Percentiles rank a stretch among this genome's conserved stretches.
phyloP scores from a whole-genome alignment of 2,797 vertebrate species.

The Scolopax bukidnonensis region DNA sequence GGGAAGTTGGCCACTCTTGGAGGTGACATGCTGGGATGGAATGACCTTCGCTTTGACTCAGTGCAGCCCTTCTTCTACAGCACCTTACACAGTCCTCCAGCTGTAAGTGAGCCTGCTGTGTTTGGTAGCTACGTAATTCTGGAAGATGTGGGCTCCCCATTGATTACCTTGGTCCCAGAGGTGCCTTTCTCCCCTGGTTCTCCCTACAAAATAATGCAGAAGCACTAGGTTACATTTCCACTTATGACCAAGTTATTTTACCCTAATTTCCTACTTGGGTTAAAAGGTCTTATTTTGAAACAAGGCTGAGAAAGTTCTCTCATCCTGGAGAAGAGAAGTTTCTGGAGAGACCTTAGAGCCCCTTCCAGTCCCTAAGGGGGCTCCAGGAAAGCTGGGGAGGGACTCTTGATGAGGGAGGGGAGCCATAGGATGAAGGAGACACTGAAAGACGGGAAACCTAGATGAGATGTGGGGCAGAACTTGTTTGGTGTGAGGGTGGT shows the following conservation, averaged over 20 bases:
- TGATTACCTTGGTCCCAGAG: constrained; percentile 69
- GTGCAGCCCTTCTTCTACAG: background rate
- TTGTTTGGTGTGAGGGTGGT: too few relatives aligned
- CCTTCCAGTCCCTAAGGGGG: background rate
- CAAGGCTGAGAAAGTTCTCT: background rate
- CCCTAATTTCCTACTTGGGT: background rate
- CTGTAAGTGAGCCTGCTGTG: background rate
- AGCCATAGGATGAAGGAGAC: background rate
- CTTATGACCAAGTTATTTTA: background rate
- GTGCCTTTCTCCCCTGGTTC: constrained; percentile 76
- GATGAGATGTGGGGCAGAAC: too few relatives aligned
- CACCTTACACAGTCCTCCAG: background rate
- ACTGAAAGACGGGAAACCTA: background rate
- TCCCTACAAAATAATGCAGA: constrained; percentile 66
- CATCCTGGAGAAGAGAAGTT: background rate
- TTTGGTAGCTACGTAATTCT: too few relatives aligned
- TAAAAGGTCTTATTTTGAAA: background rate
- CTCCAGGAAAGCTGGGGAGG: background rate
- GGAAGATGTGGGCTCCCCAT: background rate
- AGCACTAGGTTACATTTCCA: background rate
- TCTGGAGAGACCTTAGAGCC: background rate
- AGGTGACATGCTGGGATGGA: background rate
- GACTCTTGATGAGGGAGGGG: background rate
- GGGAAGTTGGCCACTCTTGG: background rate
- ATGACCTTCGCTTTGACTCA: background rate